Evolutionary conservation across 2,113 vertebrate species (phyloP).

Genomic region (Motacilla alba): DNA sequence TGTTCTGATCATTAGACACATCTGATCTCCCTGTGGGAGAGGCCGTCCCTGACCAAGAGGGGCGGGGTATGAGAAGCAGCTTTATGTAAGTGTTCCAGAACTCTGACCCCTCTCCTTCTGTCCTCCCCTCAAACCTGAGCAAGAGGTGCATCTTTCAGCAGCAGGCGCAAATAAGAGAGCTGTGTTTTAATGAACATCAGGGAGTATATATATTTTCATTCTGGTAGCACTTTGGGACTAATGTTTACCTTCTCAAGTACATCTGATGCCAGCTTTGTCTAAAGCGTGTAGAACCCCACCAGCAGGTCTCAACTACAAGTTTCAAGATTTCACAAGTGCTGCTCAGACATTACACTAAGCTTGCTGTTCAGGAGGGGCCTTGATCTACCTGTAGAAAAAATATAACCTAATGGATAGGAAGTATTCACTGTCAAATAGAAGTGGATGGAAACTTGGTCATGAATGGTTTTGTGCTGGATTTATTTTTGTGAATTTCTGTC

Average conservation of each 20-base stretch:
- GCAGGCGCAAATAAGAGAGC: background rate
- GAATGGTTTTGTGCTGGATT: background rate
- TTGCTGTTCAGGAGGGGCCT: background rate
- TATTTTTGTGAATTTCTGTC: background rate
- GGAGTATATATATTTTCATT: background rate
- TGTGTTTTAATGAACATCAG: background rate
- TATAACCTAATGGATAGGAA: background rate
- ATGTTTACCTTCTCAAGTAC: background rate
- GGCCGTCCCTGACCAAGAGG: background rate
- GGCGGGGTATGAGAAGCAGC: background rate
- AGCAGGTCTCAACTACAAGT: background rate
- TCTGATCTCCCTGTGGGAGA: slow-evolving; percentile 4
- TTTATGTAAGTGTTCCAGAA: background rate
- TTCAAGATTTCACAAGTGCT: background rate
- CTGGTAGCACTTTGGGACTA: background rate
- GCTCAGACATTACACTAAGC: background rate
- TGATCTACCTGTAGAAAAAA: background rate
- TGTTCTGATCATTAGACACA: slow-evolving; percentile 51
- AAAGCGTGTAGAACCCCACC: rapidly evolving
- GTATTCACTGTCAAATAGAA: background rate
- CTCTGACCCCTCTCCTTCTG: background rate
- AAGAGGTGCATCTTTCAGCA: background rate
- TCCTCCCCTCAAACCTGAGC: background rate
- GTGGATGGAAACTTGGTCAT: background rate
- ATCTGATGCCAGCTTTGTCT: background rate